phyloP scores from a whole-genome alignment of 2,888 invertebrate species.

The Hyposoter dolosus region DNA sequence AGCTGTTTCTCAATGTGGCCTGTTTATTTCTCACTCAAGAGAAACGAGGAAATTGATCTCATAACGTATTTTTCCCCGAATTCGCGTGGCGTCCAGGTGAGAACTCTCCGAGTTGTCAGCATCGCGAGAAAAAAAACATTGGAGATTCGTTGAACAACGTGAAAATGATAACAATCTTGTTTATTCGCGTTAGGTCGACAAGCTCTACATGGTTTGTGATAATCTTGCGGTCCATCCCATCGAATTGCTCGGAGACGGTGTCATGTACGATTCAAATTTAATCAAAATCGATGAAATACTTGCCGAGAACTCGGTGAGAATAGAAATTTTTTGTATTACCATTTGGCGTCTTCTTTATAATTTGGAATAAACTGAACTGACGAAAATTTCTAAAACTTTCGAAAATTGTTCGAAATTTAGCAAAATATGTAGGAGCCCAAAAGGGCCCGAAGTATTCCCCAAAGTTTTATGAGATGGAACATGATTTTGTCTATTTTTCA shows the following conservation, averaged over 20 bases:
- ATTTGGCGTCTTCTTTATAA: no score
- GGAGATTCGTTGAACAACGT: no score
- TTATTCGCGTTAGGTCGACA: conserved; percentile 79
- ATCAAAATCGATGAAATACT: conserved; percentile 70
- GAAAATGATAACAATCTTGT: neutral
- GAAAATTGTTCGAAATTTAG: neutral
- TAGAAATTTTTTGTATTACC: neutral
- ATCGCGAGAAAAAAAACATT: neutral
- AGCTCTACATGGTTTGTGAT: conserved; percentile 83
- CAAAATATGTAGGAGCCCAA: neutral
- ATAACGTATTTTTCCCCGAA: conserved; percentile 82
- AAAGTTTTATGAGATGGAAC: neutral
- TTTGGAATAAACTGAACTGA: neutral
- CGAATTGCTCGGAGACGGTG: conserved; percentile 85
- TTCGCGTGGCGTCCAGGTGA: conserved; percentile 80
- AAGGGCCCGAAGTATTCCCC: no score
- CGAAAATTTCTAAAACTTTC: neutral
- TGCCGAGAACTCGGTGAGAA: neutral
- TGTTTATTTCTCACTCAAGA: conserved; percentile 82
- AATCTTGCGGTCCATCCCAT: conserved; percentile 82
- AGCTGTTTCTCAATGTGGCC: conserved; percentile 83
- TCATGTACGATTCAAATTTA: conserved; percentile 79
- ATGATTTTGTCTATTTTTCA: neutral
- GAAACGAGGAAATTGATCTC: conserved; percentile 81
- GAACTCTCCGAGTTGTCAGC: conserved; percentile 24